A percentile compares a stretch with the other conserved stretches of the same genome.
Conservation (phyloP, 30 jellyfish, hydroid and myxozoan genomes). For the Aurelia sp. region DNA sequence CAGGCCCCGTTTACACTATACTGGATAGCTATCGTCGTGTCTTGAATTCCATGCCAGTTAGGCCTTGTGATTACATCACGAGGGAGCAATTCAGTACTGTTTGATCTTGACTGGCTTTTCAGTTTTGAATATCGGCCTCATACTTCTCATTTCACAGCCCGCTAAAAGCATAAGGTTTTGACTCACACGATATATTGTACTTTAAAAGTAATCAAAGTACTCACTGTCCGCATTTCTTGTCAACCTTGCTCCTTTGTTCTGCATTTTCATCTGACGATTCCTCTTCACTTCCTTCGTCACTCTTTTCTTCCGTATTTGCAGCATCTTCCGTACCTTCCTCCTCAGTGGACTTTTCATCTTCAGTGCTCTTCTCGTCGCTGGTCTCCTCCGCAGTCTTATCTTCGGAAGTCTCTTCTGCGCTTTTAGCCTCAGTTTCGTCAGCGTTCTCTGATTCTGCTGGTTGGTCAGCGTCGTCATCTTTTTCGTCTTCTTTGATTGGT, state of each 20-base stretch:
- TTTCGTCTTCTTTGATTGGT: conserved; percentile 38
- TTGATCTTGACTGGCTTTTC: too few species aligned
- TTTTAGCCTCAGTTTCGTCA: background rate
- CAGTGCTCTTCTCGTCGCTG: background rate
- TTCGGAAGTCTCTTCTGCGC: background rate
- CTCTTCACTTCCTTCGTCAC: background rate
- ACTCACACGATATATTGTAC: too few species aligned
- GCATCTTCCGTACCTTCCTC: background rate
- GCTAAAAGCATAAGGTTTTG: too few species aligned
- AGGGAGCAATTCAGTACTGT: too few species aligned
- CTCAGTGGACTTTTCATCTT: background rate
- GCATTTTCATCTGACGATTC: conserved; percentile 1
- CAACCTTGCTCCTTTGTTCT: background rate
- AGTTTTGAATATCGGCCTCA: too few species aligned
- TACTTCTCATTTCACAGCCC: too few species aligned
- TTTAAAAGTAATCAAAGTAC: background rate
- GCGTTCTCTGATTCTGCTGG: background rate
- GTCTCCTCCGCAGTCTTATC: background rate
- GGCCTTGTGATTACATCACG: too few species aligned
- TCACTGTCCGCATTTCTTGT: background rate
- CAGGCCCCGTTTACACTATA: too few species aligned
- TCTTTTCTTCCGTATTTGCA: background rate
- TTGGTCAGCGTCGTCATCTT: conserved; percentile 14
- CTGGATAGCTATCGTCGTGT: too few species aligned
- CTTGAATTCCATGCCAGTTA: too few species aligned